Evolutionary conservation across 2,888 invertebrate genomes (phyloP), one percentile per base, ranked within the genome.

Genomic region (Drosophila ustulata): DNA sequence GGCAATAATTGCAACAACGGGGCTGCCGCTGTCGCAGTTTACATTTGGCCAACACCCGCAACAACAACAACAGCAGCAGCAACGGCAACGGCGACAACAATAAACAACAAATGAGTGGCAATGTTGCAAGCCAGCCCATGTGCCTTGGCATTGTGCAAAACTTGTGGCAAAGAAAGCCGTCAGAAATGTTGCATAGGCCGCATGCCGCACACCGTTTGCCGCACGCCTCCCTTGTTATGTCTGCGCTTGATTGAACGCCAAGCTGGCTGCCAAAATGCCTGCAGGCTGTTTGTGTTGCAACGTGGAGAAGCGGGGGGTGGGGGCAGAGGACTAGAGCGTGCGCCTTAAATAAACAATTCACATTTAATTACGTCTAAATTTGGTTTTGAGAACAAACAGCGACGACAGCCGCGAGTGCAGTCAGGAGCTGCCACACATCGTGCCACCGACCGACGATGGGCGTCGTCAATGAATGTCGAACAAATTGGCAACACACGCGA

Each of bases 281-380:
- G 75, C 72, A 47, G 67, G 75, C 64, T 66, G 49, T 75, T 66
- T 72, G 53, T 43, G 65, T 58, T 53, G 56, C 43, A 46, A 5
- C n/a, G 34, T 1, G 25, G 11, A 41, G 43, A 7, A 7, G 1
- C 13, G 18, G 18, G 9, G 37, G 23, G 18, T 1, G 4, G 25
- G 32, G 13, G 1, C 8, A 25, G n/a, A 30, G 23, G 51, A 46
- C 51, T 39, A 64, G 85, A 83, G 80, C 89, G 89, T 89, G 90
- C 78, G 88, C 85, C 89, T 82, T 89, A 88, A 90, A 90, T 90
- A 90, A 90, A 90, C 89, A 90, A 88, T 90, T 90, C 89, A 89
- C 90, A 90, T 90, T 90, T 90, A 90, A 90, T 90, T 90, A 90
- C 82, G 90, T 89, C 89, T 90, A 90, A 90, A 90, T 90, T 90